Evolutionary conservation across 2,888 invertebrate species (phyloP).

Genomic region (Rhingia rostrata): DNA sequence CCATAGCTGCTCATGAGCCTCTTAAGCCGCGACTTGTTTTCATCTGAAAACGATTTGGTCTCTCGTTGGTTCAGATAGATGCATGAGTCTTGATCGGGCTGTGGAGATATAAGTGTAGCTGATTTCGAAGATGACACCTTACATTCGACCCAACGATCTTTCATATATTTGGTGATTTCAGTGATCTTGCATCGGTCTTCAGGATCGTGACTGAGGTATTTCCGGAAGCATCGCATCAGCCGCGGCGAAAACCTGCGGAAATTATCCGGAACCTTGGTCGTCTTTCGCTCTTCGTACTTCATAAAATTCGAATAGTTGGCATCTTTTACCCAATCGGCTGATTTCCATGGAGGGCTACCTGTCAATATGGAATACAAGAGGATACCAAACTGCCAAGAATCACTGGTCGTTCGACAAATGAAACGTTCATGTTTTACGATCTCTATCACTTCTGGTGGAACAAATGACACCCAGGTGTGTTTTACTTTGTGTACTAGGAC

Average conservation of each 20-base stretch:
- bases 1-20: slow-evolving; percentile 86
- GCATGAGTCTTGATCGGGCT: slow-evolving; percentile 84
- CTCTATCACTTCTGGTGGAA: slow-evolving; percentile 86
- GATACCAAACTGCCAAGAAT: slow-evolving; percentile 91
- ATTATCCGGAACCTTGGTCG: slow-evolving; percentile 85
- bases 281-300: slow-evolving; percentile 87
- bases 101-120: slow-evolving; percentile 82
- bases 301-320: slow-evolving; percentile 87
- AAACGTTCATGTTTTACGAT: slow-evolving; percentile 86
- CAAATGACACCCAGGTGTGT: slow-evolving; percentile 85
- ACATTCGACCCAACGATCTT: slow-evolving; percentile 85
- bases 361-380: slow-evolving; percentile 84
- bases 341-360: slow-evolving; percentile 88
- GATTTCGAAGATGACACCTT: slow-evolving; percentile 84
- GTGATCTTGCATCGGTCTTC: slow-evolving; percentile 86
- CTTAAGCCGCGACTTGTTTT: slow-evolving; percentile 84
- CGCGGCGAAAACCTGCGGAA: slow-evolving; percentile 88
- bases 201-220: slow-evolving; percentile 87
- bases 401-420: slow-evolving; percentile 86
- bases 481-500: slow-evolving; percentile 85
- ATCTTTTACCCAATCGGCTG: slow-evolving; percentile 89
- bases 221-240: slow-evolving; percentile 87
- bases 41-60: slow-evolving; percentile 84
- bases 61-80: slow-evolving; percentile 84
- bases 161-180: slow-evolving; percentile 86